Base-by-base conservation (phyloP, 2,797 vertebrate species). In the Danio jaintianensis region DNA sequence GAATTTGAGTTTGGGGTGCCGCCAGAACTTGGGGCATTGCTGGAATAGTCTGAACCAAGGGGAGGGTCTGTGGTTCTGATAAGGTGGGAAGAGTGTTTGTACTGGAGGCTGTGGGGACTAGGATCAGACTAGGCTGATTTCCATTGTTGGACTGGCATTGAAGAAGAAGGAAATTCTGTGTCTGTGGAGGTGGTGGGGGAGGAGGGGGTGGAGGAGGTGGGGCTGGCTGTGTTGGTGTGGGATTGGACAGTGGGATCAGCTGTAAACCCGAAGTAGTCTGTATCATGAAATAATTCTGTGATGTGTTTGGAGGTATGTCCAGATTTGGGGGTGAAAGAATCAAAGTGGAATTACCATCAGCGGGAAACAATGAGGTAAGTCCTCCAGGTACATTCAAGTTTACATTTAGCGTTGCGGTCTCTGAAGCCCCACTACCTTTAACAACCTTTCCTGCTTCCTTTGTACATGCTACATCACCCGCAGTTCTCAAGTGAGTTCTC, bases 251-350 rank as follows among this genome's bases (percentile, higher is more conserved):
- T 47, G 96, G 96, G 83, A 98, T 96, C 75, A 98, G 95, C 85
- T 98, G 96, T 72, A 98, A 90, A 53, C 96, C 96, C 68, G 94
- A 95, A 6, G 93, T 88, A 0, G 96, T 96, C 89, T 97, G 97
- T 80, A 98, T 95, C 91, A 97, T 94, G 66, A 97, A 95, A 86
- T 97, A 97, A 59, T 96, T 96, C 89, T 96, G 96, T n/a, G 81
- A 93, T 0, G 93, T 93, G 85, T 94, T 93, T 0, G 93, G 93
- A 0, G 93, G 92, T 36, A 95, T 94, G 86, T 98, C 96, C 6
- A 97, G 88, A 38, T 94, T 95, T 42, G 94, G 92, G 50, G 93
- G 93, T 66, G 94, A 94, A 75, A 95, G 92, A 73, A 95, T 94
- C 85, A 95, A 84, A 62, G 93, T 94, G 18, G 20, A 93, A 92